These are phyloP conservation scores for Cyrtonyx montezumae DNA, from an alignment of 2,113 vertebrate genomes.

Conservation along the genomic window DNA sequence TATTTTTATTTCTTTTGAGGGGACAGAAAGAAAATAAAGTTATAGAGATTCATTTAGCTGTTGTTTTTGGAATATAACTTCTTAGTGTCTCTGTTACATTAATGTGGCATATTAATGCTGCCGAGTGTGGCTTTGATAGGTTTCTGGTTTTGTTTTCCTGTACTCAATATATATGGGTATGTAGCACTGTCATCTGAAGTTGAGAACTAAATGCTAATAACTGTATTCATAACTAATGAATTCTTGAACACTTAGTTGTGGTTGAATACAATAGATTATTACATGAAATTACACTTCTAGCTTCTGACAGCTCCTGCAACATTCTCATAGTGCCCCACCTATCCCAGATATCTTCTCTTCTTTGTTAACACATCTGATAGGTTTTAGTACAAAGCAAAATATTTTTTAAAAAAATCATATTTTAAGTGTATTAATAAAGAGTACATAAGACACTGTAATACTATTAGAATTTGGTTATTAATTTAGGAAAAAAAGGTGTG, in stretches of 20 bases:
- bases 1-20: not conserved
- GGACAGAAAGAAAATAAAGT: not conserved
- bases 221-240: not conserved
- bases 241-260: not conserved
- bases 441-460: not conserved
- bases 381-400: not conserved
- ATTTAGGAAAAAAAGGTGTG: not conserved
- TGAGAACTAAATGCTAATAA: not conserved
- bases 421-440: constrained; percentile 23
- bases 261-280: not conserved
- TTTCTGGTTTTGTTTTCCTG: not conserved
- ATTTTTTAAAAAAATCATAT: constrained; percentile 3
- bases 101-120: accelerated
- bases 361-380: not conserved
- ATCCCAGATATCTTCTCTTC: not conserved
- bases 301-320: not conserved
- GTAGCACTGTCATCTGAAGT: accelerated
- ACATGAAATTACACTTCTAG: not conserved
- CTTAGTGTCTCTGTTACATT: not conserved
- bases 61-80: accelerated
- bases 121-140: not conserved
- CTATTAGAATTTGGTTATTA: not conserved
- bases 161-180: too few species aligned
- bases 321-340: not conserved
- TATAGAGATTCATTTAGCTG: not conserved